Base-by-base conservation (phyloP, 2,113 vertebrate species). In the Dendrocopos noguchii region DNA sequence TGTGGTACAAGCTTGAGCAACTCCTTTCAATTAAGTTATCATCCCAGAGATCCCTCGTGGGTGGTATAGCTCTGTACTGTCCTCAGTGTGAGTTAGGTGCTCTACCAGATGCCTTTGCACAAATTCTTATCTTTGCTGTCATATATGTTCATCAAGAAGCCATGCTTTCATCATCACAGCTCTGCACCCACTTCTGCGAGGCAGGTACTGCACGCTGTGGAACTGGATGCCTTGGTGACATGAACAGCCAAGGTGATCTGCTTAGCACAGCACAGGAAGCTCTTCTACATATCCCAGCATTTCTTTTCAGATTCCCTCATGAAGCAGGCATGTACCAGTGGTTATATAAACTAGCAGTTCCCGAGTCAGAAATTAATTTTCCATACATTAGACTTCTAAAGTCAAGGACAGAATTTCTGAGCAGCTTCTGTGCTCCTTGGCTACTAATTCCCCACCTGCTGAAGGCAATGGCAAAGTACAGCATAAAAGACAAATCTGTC, bases 1-100 rank as follows among this genome's bases (percentile, higher is more conserved):
- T 46, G 76, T 67, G 91, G 78, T 79, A 91, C 88, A 36, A 55
- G 93, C 85, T 87, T 93, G 92, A 95, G 92, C 91, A 96, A 88
- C 80, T 66, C 72, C 78, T 76, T 60, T 10, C 88, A 93, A 93
- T 95, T 63, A 94, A 95, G 64, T 39, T 82, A 88, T 90, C 85
- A 82, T 77, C 59, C 24, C 72, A 1, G 47, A 15, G 87, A 73
- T 82, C 73, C 78, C 91, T 87, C 13, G 84, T 92, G 91, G 95
- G 90, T 95, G 91, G 88, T n/a, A 74, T 2, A 71, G 88, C 96
- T 95, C 94, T 73, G 0, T 1, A 9, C 88, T 90, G 86, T 94
- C 87, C 91, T 64, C 66, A 18, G 36, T 2, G 56, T 27, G 59
- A 76, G 82, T 15, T n/a, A 16, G 50, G 18, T 33, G 5, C 55